Percentiles rank a stretch among this genome's conserved stretches.
These are phyloP conservation scores for Anastatus disparis DNA, from an alignment of 1,140 invertebrate species.

Conservation along the genomic window DNA sequence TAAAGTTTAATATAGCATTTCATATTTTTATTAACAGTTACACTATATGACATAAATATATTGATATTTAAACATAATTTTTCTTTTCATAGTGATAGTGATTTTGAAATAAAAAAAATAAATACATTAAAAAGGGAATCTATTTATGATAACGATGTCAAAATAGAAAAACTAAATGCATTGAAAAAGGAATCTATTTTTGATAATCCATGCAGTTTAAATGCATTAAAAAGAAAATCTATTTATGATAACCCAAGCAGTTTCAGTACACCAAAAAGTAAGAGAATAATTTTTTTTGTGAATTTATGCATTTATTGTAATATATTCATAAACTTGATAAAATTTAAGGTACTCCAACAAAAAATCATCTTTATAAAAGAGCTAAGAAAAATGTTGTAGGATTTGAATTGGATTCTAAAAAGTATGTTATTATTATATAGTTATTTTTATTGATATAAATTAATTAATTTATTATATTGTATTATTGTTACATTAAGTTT, in stretches of 20 bases:
- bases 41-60: no score
- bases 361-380: background rate
- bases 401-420: slow-evolving; percentile 14
- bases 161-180: no score
- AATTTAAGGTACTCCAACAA: slow-evolving; percentile 9
- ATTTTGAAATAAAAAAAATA: background rate
- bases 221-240: slow-evolving; percentile 10
- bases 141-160: slow-evolving; percentile 39
- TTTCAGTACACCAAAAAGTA: background rate
- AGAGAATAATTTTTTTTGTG: background rate
- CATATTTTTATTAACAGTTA: no score
- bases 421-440: no score
- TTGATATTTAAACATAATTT: background rate
- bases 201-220: no score
- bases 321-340: background rate
- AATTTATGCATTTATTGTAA: background rate
- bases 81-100: background rate
- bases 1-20: slow-evolving; percentile 1
- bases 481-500: no score
- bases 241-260: background rate
- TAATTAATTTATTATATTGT: no score
- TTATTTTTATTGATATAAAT: no score
- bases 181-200: no score
- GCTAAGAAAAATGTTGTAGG: background rate
- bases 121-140: slow-evolving; percentile 19